These are phyloP conservation scores for Abramis brama DNA, from an alignment of 2,113 vertebrate species.

Conservation along the genomic window DNA sequence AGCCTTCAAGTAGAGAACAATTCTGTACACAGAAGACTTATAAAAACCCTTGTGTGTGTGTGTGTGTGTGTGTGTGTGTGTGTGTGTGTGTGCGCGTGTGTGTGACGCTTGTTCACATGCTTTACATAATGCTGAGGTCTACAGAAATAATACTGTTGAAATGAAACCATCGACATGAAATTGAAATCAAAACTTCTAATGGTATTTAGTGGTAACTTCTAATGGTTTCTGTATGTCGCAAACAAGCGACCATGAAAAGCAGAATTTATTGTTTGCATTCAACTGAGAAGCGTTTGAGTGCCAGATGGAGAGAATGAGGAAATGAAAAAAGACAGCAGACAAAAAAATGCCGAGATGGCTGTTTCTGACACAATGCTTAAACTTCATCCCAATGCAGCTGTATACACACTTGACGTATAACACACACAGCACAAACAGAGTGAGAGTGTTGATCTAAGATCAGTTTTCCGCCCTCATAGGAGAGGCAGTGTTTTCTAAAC, in stretches of 20 bases:
- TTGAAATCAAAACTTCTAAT: neutral
- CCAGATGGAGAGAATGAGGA: neutral
- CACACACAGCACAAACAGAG: neutral
- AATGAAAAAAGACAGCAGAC: constrained; percentile 3
- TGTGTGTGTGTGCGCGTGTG: neutral
- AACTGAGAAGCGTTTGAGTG: neutral
- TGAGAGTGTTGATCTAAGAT: no score
- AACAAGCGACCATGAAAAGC: neutral
- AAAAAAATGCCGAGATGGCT: neutral
- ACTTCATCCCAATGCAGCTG: neutral
- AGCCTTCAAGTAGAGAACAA: neutral
- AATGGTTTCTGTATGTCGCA: neutral
- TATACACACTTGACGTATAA: neutral
- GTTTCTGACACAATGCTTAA: neutral
- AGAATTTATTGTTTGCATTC: neutral
- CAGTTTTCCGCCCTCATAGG: neutral
- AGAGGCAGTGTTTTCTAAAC: neutral
- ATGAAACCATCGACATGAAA: neutral
- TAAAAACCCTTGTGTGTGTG: neutral
- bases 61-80: neutral
- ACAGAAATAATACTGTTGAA: neutral
- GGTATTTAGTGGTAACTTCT: neutral
- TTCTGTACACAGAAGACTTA: neutral
- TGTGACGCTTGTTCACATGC: neutral
- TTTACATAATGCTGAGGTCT: constrained; percentile 21